Evolutionary conservation across 1,140 invertebrate genomes (phyloP).

Genomic region (Pseudomyrmex cubaensis): DNA sequence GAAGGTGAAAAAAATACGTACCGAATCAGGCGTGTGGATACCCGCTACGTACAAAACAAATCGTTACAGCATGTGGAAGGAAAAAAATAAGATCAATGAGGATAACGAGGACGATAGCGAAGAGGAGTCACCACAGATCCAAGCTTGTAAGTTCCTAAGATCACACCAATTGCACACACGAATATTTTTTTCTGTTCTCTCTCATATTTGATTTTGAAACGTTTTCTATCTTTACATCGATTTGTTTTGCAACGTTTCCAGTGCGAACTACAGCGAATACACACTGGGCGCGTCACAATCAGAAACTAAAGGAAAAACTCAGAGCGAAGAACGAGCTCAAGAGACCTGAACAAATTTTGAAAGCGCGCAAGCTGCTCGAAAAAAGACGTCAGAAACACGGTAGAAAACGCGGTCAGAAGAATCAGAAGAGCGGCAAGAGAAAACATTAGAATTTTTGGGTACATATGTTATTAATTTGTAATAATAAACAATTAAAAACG

Average conservation of each 20-base stretch:
- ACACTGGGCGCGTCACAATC: constrained; percentile 88
- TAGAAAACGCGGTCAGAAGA: constrained; percentile 75
- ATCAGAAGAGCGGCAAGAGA: constrained; percentile 73
- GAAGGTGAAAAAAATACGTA: constrained; percentile 93
- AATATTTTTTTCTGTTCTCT: neutral
- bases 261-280: constrained; percentile 84
- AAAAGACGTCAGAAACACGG: constrained; percentile 84
- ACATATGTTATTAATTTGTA: constrained; percentile 19
- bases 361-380: constrained; percentile 87
- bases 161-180: constrained; percentile 11
- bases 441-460: constrained; percentile 67
- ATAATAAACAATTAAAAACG: neutral
- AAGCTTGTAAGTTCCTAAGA: constrained; percentile 75
- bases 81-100: constrained; percentile 91
- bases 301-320: constrained; percentile 86
- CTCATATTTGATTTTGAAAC: neutral
- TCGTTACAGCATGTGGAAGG: constrained; percentile 94
- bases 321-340: constrained; percentile 87
- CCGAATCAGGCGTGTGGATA: constrained; percentile 97
- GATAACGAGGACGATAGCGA: constrained; percentile 88
- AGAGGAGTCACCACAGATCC: constrained; percentile 80
- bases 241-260: constrained; percentile 63
- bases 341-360: constrained; percentile 89
- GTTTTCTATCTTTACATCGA: neutral
- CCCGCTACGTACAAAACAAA: constrained; percentile 97